These are phyloP conservation scores for Percopsis omiscomaycus DNA, from an alignment of 2,797 vertebrate species.

Conservation along the genomic window DNA sequence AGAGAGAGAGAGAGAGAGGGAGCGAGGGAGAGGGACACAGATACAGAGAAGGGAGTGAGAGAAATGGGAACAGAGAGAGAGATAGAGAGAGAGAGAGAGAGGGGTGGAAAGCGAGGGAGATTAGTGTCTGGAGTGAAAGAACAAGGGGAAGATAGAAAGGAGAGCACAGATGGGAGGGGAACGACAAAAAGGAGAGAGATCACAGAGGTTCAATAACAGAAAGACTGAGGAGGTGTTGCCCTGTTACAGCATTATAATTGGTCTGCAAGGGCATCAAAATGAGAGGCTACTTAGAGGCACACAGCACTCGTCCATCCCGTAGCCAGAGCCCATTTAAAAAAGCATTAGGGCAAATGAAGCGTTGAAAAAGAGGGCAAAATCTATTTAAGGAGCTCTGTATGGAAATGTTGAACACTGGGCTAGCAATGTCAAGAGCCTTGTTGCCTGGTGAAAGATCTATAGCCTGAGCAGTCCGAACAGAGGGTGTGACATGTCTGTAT, in stretches of 20 bases:
- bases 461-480: conserved; percentile 26
- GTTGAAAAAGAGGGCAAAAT: conserved; percentile 57
- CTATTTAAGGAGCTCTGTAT: conserved; percentile 51
- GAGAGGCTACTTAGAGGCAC: conserved; percentile 71
- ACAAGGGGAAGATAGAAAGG: not conserved
- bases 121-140: conserved; percentile 2
- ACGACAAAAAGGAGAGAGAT: conserved; percentile 56
- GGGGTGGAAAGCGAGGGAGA: conserved; percentile 27
- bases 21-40: conserved; percentile 32
- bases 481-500: not conserved
- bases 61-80: conserved; percentile 30
- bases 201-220: conserved; percentile 66
- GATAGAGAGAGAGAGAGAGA: conserved; percentile 34
- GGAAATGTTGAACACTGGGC: conserved; percentile 33
- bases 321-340: conserved; percentile 64
- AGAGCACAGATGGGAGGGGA: conserved; percentile 31
- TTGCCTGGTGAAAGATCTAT: conserved; percentile 41
- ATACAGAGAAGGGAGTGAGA: conserved; percentile 42
- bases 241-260: conserved; percentile 75
- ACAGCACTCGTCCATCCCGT: conserved; percentile 63
- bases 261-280: conserved; percentile 75
- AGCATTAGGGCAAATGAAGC: conserved; percentile 70
- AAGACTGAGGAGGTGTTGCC: conserved; percentile 69
- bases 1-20: conserved; percentile 12
- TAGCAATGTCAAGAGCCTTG: conserved; percentile 46